A percentile compares a stretch with the other conserved stretches of the same genome.
Conservation (phyloP, 2,797 vertebrate species). For the Premnoplex brunnescens region DNA sequence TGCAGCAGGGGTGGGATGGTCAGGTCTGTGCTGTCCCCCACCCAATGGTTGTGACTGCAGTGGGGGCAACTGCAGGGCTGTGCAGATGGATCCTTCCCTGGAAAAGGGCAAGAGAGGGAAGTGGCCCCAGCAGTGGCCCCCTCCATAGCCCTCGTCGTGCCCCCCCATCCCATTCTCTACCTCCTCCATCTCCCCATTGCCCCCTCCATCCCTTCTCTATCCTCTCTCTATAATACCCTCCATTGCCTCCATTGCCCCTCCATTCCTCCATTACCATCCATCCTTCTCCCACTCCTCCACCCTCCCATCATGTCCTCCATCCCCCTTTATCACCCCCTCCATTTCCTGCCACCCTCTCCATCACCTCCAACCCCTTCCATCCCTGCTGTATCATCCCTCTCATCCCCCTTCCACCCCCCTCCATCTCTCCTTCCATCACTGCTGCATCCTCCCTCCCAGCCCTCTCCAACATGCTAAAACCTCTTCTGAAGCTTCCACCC, state of each 20-base stretch:
- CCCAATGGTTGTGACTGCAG: not conserved
- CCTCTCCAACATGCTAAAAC: too few relatives aligned
- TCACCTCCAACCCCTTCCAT: too few relatives aligned
- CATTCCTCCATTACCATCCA: too few relatives aligned
- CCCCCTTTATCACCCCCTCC: not conserved
- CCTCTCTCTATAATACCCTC: not conserved
- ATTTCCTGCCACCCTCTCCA: not conserved
- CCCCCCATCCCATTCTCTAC: too few relatives aligned
- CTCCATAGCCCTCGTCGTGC: too few relatives aligned
- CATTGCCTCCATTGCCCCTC: not conserved
- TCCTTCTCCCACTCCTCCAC: not conserved
- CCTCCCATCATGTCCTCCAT: not conserved
- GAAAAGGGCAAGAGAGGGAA: not conserved
- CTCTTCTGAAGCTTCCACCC: too few relatives aligned
- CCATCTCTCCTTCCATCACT: too few relatives aligned
- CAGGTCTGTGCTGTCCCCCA: not conserved
- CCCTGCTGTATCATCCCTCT: too few relatives aligned
- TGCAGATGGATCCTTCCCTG: not conserved
- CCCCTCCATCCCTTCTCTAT: too few relatives aligned
- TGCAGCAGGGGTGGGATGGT: fast-evolving
- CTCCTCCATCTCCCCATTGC: too few relatives aligned
- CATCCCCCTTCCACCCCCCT: too few relatives aligned
- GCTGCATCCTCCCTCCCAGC: too few relatives aligned
- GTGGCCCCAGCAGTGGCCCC: not conserved
- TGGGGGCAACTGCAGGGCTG: not conserved